Percentiles rank a stretch among this genome's conserved stretches.
These are phyloP conservation scores for Lithophane leautieri DNA, from an alignment of 2,888 invertebrate genomes.

Conservation along the genomic window DNA sequence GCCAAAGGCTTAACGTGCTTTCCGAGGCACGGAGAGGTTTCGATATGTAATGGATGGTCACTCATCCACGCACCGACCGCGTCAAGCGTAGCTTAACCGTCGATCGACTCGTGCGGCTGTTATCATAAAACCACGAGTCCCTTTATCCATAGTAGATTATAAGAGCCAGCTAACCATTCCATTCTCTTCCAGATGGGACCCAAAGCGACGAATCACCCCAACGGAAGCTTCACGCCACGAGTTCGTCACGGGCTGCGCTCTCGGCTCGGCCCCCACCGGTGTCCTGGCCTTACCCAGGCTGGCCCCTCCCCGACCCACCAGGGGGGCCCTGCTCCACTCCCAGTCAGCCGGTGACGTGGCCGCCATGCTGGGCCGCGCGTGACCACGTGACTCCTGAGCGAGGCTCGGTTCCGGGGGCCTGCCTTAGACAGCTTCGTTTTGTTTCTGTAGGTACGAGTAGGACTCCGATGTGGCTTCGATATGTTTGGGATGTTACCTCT, in stretches of 20 bases:
- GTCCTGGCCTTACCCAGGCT: conserved; percentile 86
- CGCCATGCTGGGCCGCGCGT: conserved; percentile 92
- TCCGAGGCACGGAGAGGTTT: too few relatives aligned
- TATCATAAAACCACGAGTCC: too few relatives aligned
- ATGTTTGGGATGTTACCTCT: conserved; percentile 16
- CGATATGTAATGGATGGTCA: too few relatives aligned
- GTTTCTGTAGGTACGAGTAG: conserved; percentile 48
- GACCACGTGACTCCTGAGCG: conserved; percentile 83
- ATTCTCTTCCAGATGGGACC: conserved; percentile 94
- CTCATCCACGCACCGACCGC: too few relatives aligned
- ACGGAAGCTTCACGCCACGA: conserved; percentile 97
- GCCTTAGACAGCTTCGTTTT: conserved; percentile 56
- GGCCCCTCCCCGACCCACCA: conserved; percentile 80
- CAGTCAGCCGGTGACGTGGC: conserved; percentile 92
- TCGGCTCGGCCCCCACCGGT: conserved; percentile 84
- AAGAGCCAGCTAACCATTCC: neutral
- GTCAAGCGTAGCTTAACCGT: too few relatives aligned
- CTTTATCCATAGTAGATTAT: too few relatives aligned
- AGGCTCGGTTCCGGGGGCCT: conserved; percentile 72
- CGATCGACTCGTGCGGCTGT: too few relatives aligned
- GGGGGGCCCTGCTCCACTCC: conserved; percentile 90
- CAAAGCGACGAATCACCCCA: conserved; percentile 96
- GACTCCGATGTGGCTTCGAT: conserved; percentile 58
- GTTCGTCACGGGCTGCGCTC: conserved; percentile 91
- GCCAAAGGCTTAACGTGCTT: too few relatives aligned